Base-by-base conservation (phyloP, 2,797 vertebrate species). In the Trachurus trachurus region DNA sequence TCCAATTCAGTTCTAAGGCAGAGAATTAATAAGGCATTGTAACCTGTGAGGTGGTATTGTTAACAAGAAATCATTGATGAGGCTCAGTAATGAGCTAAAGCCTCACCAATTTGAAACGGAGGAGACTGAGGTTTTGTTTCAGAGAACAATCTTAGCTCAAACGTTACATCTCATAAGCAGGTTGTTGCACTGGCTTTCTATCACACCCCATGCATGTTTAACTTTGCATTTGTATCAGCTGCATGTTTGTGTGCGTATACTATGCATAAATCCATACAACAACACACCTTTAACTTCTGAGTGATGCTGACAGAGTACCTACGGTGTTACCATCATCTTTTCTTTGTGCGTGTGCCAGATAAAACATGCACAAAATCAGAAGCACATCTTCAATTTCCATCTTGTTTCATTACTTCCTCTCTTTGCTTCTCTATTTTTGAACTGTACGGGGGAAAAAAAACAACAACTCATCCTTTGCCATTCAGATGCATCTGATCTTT, bases 401-500 rank as follows among this genome's bases (percentile, higher is more conserved):
- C 57, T 34, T 26, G 5, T 60, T 62, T 31, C 17, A 40, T 39
- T 7, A 0, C 8, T 53, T 47, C 3, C 22, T 61, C 49, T 49
- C 10, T 59, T 57, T 71, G n/a, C 9, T 34, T 62, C 17, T 49
- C 11, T 49, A 0, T 34, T 52, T 47, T 72, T 56, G 42, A 54
- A 40, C 40, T 2, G 0, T 16, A 12, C 34, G 37, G 31, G 31
- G 6, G 6, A 31, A 37, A 72, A 69, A 56, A 22, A 26, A 12
- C 21, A 37, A 22, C 67, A 69, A 71, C 13, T 19, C 16, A 11
- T 58, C 56, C 77, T 76, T 59, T 47, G 13, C 45, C 31, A 39
- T 58, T 75, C 56, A 56, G 59, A 49, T 39, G 21, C 56, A 52
- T 65, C 63, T 80, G 73, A 75, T 79, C 42, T 21, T 61, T 45